Evolutionary conservation across 2,797 vertebrate species (phyloP).

Genomic region (Gobio occitaniae): DNA sequence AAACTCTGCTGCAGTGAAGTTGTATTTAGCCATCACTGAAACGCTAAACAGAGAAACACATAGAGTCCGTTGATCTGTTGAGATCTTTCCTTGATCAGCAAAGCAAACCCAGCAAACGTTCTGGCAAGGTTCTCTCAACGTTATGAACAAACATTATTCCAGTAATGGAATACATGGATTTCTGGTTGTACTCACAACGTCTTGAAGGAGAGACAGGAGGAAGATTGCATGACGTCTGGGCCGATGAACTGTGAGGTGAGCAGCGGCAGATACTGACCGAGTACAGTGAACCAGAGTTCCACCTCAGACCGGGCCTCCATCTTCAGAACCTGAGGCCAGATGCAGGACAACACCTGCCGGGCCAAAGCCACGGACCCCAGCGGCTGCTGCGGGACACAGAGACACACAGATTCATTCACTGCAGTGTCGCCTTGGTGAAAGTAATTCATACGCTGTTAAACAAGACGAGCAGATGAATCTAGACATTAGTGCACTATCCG

Average conservation of each 20-base stretch:
- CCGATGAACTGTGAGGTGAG: constrained; percentile 71
- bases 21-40: constrained; percentile 64
- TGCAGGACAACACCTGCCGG: constrained; percentile 69
- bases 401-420: not conserved
- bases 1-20: constrained; percentile 68
- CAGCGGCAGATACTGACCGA: constrained; percentile 68
- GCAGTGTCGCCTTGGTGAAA: not conserved
- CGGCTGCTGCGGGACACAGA: constrained; percentile 63
- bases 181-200: constrained; percentile 66
- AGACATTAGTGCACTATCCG: not conserved
- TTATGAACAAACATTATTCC: not conserved
- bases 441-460: not conserved
- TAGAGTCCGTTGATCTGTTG: not conserved
- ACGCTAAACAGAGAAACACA: constrained; percentile 67
- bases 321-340: constrained; percentile 73
- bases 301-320: constrained; percentile 64
- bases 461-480: not conserved
- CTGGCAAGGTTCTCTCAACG: not conserved
- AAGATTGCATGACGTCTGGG: constrained; percentile 56
- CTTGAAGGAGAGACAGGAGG: constrained; percentile 75
- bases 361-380: constrained; percentile 64
- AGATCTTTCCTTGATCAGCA: not conserved
- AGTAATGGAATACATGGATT: not conserved
- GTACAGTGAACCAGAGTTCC: constrained; percentile 70
- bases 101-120: not conserved